Evolutionary conservation across 2,888 invertebrate genomes (phyloP).

Genomic region (Hypomecis atomaria): DNA sequence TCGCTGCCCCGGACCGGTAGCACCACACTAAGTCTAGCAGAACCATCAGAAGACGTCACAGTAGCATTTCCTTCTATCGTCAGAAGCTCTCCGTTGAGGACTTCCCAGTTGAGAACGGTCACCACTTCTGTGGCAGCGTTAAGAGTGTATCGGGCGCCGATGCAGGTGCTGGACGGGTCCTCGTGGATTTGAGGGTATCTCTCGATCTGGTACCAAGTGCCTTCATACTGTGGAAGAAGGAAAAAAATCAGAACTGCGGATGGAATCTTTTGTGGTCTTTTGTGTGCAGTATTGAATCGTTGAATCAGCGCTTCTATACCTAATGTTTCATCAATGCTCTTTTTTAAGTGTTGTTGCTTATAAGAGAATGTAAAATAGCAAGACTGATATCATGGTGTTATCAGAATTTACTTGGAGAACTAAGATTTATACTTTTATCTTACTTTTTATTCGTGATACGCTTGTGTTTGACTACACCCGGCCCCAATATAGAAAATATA

Average conservation of each 20-base stretch:
- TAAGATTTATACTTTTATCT: no score
- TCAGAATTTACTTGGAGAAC: no score
- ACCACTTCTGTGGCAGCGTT: constrained; percentile 53
- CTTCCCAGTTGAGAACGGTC: constrained; percentile 68
- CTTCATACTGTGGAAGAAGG: constrained; percentile 62
- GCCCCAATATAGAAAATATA: no score
- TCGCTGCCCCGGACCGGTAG: constrained; percentile 50
- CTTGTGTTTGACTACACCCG: no score
- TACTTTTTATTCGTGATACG: no score
- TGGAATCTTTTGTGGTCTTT: no score
- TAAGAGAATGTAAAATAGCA: no score
- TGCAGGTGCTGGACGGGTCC: constrained; percentile 54
- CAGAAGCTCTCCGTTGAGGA: constrained; percentile 57
- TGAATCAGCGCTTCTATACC: no score
- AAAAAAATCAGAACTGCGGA: neutral
- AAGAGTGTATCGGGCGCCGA: constrained; percentile 61
- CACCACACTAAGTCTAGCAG: constrained; percentile 59
- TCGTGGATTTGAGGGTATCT: constrained; percentile 63
- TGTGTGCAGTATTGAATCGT: no score
- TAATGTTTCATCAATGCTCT: no score
- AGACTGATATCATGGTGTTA: no score
- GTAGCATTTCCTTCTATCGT: constrained; percentile 62
- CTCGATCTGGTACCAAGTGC: constrained; percentile 73
- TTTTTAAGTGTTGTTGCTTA: no score
- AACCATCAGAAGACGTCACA: constrained; percentile 54